Evolutionary conservation across 2,888 invertebrate species (phyloP).

Genomic region (Xestia c-nigrum): DNA sequence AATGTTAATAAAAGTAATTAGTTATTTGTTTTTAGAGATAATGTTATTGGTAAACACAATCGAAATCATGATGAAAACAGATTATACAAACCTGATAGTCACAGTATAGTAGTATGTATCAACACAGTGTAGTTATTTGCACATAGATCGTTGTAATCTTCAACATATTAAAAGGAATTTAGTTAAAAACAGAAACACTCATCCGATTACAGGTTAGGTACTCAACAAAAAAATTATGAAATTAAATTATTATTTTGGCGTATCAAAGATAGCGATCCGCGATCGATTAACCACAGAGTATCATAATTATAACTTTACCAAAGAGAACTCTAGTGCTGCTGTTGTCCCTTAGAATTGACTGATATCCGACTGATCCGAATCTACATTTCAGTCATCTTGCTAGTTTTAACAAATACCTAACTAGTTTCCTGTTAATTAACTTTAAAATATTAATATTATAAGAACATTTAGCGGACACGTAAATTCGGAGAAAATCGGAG

Average conservation of each 20-base stretch:
- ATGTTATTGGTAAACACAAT: slow-evolving; percentile 28
- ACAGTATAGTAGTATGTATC: slow-evolving; percentile 1
- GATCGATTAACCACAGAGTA: not conserved
- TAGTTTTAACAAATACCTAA: not conserved
- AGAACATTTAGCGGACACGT: not conserved
- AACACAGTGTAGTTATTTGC: slow-evolving; percentile 2
- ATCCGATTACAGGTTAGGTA: not conserved
- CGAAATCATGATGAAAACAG: not conserved
- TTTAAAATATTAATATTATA: too few species aligned
- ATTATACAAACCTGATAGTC: slow-evolving; percentile 52
- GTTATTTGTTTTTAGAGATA: not conserved
- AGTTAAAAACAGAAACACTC: not conserved
- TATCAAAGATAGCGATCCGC: too few species aligned
- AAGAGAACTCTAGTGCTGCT: not conserved
- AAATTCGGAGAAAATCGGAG: not conserved
- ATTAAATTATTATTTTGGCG: too few species aligned
- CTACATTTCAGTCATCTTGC: not conserved
- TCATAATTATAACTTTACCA: not conserved
- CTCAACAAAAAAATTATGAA: too few species aligned
- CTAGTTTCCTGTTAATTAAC: not conserved
- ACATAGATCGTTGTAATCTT: not conserved
- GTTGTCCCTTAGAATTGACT: not conserved
- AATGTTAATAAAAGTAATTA: slow-evolving; percentile 6
- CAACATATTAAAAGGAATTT: not conserved
- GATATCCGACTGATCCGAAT: not conserved